These are phyloP conservation scores for Acronicta leporina DNA, from an alignment of 2,888 invertebrate species.

Conservation along the genomic window DNA sequence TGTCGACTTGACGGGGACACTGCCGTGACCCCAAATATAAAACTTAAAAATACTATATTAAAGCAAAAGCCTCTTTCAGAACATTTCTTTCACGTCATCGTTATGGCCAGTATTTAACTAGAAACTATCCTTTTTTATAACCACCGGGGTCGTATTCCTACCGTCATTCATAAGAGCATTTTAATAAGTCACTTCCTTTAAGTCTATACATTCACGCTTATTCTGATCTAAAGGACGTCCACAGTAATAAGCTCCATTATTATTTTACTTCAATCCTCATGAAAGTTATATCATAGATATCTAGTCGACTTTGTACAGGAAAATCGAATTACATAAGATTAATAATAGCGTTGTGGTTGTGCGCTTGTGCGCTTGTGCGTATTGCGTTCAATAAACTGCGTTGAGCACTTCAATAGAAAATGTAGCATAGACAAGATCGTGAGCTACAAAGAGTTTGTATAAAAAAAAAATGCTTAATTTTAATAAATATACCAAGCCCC, in stretches of 20 bases:
- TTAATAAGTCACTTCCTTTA: constrained; percentile 45
- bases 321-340: no score
- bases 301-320: constrained; percentile 7
- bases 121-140: constrained; percentile 29
- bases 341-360: no score
- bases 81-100: neutral
- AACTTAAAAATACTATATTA: constrained; percentile 17
- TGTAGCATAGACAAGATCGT: no score
- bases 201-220: constrained; percentile 30
- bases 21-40: neutral
- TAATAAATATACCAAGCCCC: no score
- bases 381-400: neutral
- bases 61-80: constrained; percentile 20
- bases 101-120: constrained; percentile 24
- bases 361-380: no score
- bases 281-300: constrained; percentile 11
- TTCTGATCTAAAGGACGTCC: constrained; percentile 29
- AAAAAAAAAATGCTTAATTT: no score
- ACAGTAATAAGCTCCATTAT: constrained; percentile 13
- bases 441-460: no score
- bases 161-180: constrained; percentile 34
- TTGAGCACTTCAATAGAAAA: neutral
- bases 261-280: constrained; percentile 23
- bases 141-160: constrained; percentile 43
- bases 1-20: no score